These are phyloP conservation scores for Amphibalanus amphitrite DNA, from an alignment of 1,140 invertebrate species.

Conservation along the genomic window DNA sequence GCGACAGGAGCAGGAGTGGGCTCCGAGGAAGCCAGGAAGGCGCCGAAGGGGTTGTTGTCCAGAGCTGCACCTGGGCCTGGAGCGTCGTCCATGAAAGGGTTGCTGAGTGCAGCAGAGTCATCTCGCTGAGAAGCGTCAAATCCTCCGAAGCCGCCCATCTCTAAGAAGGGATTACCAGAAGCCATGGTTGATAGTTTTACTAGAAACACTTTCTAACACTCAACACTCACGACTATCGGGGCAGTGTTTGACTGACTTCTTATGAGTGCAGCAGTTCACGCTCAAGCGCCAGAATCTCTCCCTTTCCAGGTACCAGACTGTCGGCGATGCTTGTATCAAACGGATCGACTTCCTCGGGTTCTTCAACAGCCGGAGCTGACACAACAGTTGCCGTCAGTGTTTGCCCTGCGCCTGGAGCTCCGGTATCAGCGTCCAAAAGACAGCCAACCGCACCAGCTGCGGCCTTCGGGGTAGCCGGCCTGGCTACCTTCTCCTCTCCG, in stretches of 20 bases:
- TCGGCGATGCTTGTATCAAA: conserved; percentile 24
- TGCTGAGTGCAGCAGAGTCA: conserved; percentile 11
- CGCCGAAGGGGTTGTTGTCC: conserved; percentile 37
- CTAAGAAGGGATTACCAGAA: conserved; percentile 21
- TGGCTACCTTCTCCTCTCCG: background rate
- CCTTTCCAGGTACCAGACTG: conserved; percentile 19
- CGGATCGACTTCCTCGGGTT: conserved; percentile 21
- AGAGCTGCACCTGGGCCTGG: conserved; percentile 17
- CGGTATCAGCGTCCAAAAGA: background rate
- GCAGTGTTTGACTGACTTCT: conserved; percentile 9
- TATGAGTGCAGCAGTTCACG: conserved; percentile 17
- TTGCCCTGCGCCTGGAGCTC: background rate
- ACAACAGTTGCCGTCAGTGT: background rate
- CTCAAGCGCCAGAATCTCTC: conserved; percentile 19
- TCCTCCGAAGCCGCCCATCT: conserved; percentile 17
- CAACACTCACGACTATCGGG: background rate
- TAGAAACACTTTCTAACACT: background rate
- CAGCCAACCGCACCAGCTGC: background rate
- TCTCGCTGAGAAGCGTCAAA: background rate
- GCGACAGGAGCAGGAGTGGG: background rate
- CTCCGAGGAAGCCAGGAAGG: background rate
- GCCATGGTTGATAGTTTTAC: conserved; percentile 10
- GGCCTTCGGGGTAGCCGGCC: background rate
- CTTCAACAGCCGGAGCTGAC: conserved; percentile 7
- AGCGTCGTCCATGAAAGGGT: conserved; percentile 24